These are phyloP conservation scores for Catharus minimus DNA, from an alignment of 2,113 vertebrate genomes.

Conservation along the genomic window DNA sequence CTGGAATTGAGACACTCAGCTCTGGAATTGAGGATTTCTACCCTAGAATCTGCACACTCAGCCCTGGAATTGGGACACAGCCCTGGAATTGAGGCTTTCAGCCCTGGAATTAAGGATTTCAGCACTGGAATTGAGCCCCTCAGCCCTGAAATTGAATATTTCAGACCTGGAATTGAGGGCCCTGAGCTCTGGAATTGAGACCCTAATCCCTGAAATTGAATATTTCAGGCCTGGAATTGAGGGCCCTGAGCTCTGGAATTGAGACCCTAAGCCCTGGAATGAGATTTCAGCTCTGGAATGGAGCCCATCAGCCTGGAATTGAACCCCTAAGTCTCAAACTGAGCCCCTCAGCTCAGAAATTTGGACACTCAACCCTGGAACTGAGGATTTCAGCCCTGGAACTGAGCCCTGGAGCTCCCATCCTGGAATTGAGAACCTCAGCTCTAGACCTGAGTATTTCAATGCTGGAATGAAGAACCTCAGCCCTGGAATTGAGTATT, in stretches of 20 bases:
- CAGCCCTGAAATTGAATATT: fast-evolving
- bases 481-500: neutral
- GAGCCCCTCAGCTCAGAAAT: too few relatives aligned
- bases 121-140: fast-evolving
- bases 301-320: neutral
- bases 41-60: too few relatives aligned
- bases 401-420: fast-evolving
- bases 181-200: neutral
- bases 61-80: too few relatives aligned
- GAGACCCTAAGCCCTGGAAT: neutral
- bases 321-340: too few relatives aligned
- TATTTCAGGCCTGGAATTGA: fast-evolving
- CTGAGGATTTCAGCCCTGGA: fast-evolving
- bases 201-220: neutral
- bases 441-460: too few relatives aligned
- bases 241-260: neutral
- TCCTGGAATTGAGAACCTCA: too few relatives aligned
- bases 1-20: too few relatives aligned
- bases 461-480: too few relatives aligned
- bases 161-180: fast-evolving
- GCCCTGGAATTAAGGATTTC: too few relatives aligned
- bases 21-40: neutral
- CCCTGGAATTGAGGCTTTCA: neutral
- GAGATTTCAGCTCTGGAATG: too few relatives aligned
- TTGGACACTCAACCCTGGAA: fast-evolving